phyloP scores from a whole-genome alignment of 2,113 vertebrate species.

The Riparia riparia region DNA sequence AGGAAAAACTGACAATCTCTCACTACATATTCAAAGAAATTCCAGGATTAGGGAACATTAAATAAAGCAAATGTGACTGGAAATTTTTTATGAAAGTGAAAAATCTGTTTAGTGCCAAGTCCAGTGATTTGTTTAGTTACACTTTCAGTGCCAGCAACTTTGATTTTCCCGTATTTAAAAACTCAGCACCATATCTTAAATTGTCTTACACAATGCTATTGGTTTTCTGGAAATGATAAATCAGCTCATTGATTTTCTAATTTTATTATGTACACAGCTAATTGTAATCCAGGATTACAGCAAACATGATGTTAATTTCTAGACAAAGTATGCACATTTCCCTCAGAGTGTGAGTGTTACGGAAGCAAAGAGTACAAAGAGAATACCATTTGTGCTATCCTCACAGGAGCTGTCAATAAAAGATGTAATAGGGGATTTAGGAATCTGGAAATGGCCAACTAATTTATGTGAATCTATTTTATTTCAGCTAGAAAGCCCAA shows the following conservation, averaged over 20 bases:
- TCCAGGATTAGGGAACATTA: background rate
- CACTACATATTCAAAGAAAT: background rate
- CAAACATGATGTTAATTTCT: conserved; percentile 89
- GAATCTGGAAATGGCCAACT: conserved; percentile 88
- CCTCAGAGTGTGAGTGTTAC: conserved; percentile 74
- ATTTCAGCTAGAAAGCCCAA: conserved; percentile 84
- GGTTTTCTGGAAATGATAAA: conserved; percentile 71
- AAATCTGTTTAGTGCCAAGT: background rate
- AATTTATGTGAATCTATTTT: conserved; percentile 91
- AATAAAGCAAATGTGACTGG: background rate
- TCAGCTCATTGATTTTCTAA: conserved; percentile 78
- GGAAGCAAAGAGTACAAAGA: conserved; percentile 77
- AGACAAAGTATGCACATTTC: conserved; percentile 82
- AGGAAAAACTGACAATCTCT: background rate
- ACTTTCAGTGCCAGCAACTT: conserved; percentile 31
- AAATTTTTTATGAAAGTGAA: background rate
- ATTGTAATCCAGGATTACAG: conserved; percentile 94
- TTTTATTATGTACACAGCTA: conserved; percentile 85
- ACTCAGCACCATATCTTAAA: conserved; percentile 52
- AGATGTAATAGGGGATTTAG: conserved; percentile 92
- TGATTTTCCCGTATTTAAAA: conserved; percentile 52
- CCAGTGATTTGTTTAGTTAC: background rate
- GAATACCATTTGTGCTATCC: conserved; percentile 81
- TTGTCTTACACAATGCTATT: conserved; percentile 43
- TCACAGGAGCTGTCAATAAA: conserved; percentile 86